A percentile compares a stretch with the other conserved stretches of the same genome.
Evolutionary conservation across 2,797 vertebrate species (phyloP).

Genomic region (Sparus aurata): DNA sequence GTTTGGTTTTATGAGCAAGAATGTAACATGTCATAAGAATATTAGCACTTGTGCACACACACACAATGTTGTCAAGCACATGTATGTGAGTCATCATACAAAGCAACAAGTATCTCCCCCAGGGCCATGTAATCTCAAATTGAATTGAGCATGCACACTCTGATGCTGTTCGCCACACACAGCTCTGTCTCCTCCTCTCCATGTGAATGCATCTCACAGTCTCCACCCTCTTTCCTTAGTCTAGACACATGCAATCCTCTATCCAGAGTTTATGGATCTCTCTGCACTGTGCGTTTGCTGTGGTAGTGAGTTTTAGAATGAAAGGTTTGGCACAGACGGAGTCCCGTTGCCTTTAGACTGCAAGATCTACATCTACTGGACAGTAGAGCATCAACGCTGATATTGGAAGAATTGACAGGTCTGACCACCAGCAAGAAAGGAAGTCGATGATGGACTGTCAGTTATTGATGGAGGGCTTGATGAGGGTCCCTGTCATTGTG

Average conservation of each 20-base stretch:
- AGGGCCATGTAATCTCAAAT: slow-evolving; percentile 62
- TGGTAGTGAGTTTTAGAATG: slow-evolving; percentile 38
- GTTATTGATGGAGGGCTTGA: slow-evolving; percentile 55
- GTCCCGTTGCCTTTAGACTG: slow-evolving; percentile 17
- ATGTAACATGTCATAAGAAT: slow-evolving; percentile 26
- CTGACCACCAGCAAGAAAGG: slow-evolving; percentile 45
- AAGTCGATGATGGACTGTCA: slow-evolving; percentile 52
- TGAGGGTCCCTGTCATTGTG: slow-evolving; percentile 65
- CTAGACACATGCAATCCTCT: slow-evolving; percentile 70
- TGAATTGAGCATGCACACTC: slow-evolving; percentile 70
- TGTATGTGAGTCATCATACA: slow-evolving; percentile 58
- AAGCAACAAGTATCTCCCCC: slow-evolving; percentile 70
- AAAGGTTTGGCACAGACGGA: slow-evolving; percentile 13
- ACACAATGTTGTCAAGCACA: slow-evolving; percentile 21
- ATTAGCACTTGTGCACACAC: slow-evolving; percentile 5
- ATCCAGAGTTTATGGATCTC: slow-evolving; percentile 66
- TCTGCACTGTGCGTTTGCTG: slow-evolving; percentile 53
- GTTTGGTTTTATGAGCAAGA: slow-evolving; percentile 29
- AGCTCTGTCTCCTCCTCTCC: slow-evolving; percentile 79
- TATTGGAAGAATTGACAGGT: slow-evolving; percentile 47
- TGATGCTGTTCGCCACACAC: slow-evolving; percentile 59
- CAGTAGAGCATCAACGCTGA: slow-evolving; percentile 39
- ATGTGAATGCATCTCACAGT: slow-evolving; percentile 70
- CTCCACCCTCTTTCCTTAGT: slow-evolving; percentile 76
- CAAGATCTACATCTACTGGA: slow-evolving; percentile 50